Conservation (phyloP, 2,888 invertebrate species). For the Apodemia mormo region DNA sequence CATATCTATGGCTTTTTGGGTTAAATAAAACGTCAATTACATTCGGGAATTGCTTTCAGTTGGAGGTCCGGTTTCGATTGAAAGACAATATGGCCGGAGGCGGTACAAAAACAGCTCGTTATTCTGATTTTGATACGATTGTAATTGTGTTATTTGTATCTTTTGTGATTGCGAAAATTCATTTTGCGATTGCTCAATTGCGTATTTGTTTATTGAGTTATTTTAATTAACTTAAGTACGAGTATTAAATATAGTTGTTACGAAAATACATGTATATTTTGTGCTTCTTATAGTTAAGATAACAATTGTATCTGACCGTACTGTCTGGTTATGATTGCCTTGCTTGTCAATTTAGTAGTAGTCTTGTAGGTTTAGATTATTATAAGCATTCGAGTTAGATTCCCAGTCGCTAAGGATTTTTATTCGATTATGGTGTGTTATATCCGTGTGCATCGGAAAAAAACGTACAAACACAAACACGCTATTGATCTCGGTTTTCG, state of each 20-base stretch:
- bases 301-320: no score
- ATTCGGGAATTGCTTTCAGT: conserved; percentile 43
- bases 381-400: no score
- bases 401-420: no score
- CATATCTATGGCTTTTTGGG: conserved; percentile 51
- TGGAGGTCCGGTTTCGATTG: conserved; percentile 40
- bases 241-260: not conserved
- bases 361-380: no score
- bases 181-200: conserved; percentile 15
- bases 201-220: not conserved
- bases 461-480: no score
- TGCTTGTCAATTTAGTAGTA: no score
- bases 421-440: no score
- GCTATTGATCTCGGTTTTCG: no score
- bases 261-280: not conserved
- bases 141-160: conserved; percentile 35
- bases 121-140: conserved; percentile 32
- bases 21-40: conserved; percentile 53
- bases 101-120: conserved; percentile 34
- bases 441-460: no score
- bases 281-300: no score
- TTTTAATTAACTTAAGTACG: not conserved
- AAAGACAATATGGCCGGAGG: conserved; percentile 54
- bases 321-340: no score
- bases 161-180: conserved; percentile 18